Percentiles rank a stretch among this genome's conserved stretches.
Conservation (phyloP, 2,888 invertebrate species). For the Lathronympha strigana region DNA sequence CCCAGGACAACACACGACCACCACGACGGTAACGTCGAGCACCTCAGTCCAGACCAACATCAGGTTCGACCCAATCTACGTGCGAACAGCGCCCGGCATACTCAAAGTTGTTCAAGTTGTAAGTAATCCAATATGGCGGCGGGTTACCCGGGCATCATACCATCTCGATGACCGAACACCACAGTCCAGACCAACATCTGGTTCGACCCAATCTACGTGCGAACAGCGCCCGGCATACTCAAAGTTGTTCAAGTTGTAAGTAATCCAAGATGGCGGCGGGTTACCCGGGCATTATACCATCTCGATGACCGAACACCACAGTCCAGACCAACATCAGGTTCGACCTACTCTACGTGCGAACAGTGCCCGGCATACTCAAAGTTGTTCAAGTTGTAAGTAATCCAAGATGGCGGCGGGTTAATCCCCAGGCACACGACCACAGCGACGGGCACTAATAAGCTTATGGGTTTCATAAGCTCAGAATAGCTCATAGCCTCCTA, state of each 20-base stretch:
- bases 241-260: slow-evolving; percentile 91
- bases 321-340: slow-evolving; percentile 72
- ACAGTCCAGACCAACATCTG: slow-evolving; percentile 55
- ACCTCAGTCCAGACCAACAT: slow-evolving; percentile 89
- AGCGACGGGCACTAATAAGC: too few relatives aligned
- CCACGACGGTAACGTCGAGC: slow-evolving; percentile 87
- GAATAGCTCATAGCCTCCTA: too few relatives aligned
- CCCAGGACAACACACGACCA: slow-evolving; percentile 90
- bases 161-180: too few relatives aligned
- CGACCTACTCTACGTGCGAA: slow-evolving; percentile 88
- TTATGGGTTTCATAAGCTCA: too few relatives aligned
- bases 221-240: slow-evolving; percentile 89
- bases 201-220: slow-evolving; percentile 89
- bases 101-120: slow-evolving; percentile 91
- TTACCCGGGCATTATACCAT: background rate
- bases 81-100: slow-evolving; percentile 89
- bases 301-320: too few relatives aligned
- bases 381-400: slow-evolving; percentile 89
- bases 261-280: slow-evolving; percentile 44
- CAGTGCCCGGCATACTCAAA: slow-evolving; percentile 91
- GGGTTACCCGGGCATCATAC: background rate
- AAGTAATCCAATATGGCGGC: slow-evolving; percentile 64
- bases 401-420: background rate
- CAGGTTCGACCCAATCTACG: slow-evolving; percentile 89
- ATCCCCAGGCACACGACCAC: too few relatives aligned